Percentiles rank a stretch among this genome's conserved stretches.
These are phyloP conservation scores for Felis catus DNA, from an alignment of 2,113 vertebrate genomes.

Conservation along the genomic window DNA sequence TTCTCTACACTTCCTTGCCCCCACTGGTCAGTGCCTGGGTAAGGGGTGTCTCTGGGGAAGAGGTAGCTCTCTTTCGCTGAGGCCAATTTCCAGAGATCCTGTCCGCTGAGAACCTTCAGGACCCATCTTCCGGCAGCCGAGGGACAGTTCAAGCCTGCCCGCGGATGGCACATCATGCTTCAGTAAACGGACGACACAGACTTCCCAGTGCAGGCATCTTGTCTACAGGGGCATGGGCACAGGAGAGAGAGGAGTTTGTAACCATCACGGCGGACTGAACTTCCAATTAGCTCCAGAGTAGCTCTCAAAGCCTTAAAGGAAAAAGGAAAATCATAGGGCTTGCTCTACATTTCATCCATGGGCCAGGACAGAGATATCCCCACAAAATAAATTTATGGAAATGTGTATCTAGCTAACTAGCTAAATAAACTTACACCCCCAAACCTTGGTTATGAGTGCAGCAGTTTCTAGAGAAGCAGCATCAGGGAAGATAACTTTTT, in stretches of 20 bases:
- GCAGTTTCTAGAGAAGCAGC: neutral
- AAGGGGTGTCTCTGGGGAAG: neutral
- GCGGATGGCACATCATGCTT: neutral
- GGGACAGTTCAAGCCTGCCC: neutral
- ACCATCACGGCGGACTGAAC: neutral
- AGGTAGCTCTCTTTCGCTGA: neutral
- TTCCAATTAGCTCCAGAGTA: neutral
- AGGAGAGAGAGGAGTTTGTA: neutral
- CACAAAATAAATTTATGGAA: neutral
- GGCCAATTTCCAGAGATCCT: neutral
- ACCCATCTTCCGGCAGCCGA: too few relatives aligned
- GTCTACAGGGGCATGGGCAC: neutral
- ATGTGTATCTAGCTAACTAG: neutral
- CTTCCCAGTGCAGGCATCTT: neutral
- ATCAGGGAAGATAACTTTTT: neutral
- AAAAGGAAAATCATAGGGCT: neutral
- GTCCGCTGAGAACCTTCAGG: neutral
- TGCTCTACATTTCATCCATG: neutral
- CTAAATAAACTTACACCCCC: neutral
- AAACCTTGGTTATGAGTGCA: neutral
- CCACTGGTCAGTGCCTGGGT: too few relatives aligned
- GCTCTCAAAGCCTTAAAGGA: neutral
- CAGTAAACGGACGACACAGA: neutral
- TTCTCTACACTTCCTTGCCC: rapidly evolving
- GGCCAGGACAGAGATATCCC: neutral